Conservation (phyloP, 2,113 vertebrate genomes). For the Tyto alba region DNA sequence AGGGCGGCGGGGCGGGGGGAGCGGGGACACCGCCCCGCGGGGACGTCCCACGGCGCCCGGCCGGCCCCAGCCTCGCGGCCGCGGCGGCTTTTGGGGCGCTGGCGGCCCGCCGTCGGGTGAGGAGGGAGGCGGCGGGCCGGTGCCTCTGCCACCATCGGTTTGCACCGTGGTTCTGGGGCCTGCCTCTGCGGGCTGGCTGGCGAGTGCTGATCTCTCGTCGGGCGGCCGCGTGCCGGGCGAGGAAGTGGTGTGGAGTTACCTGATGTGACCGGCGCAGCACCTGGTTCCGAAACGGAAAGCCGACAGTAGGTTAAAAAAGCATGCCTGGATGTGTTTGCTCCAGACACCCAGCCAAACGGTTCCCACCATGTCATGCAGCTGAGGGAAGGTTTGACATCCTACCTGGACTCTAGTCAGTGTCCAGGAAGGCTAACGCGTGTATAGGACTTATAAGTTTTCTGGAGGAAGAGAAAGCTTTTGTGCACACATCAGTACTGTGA, state of each 20-base stretch:
- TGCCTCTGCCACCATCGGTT: no score
- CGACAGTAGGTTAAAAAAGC: neutral
- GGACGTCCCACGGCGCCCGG: neutral
- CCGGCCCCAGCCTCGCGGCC: neutral
- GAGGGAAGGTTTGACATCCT: neutral
- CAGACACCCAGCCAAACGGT: neutral
- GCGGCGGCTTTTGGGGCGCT: accelerated
- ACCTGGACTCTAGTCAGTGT: neutral
- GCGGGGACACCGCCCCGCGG: neutral
- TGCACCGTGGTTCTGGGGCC: neutral
- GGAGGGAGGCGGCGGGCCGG: neutral
- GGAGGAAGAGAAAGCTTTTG: neutral
- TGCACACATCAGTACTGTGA: neutral
- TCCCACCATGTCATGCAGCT: accelerated
- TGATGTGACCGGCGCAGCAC: neutral
- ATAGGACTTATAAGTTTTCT: neutral
- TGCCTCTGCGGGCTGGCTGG: neutral
- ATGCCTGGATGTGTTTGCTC: neutral
- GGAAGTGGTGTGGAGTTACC: neutral
- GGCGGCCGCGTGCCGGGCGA: accelerated
- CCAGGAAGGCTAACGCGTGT: accelerated
- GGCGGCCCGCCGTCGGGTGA: no score
- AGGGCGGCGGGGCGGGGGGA: neutral
- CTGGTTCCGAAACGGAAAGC: no score
- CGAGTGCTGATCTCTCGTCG: neutral